Evolutionary conservation across 2,797 vertebrate species (phyloP), one percentile per base, ranked within the genome.

Genomic region (Natrix natrix): DNA sequence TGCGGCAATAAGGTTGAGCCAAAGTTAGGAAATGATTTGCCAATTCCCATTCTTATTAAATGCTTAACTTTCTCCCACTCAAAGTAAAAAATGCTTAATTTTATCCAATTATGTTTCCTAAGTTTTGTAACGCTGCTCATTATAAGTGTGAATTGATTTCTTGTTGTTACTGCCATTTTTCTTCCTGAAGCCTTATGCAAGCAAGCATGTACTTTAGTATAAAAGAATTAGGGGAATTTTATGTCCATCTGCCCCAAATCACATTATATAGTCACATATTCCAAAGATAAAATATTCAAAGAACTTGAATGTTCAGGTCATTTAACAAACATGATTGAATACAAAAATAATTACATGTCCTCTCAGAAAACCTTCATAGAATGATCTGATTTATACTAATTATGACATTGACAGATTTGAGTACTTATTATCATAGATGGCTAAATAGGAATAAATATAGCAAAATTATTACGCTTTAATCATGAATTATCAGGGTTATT

Each of bases 41-140:
- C 12, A 7, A 26, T 24, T 88, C n/a, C 59, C 11, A 12, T 52
- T 28, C 17, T 28, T 59, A 54, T 56, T 61, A 90, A 24, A 20
- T 22, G 26, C 24, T 92, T 56, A 87, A 87, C 13, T 17, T 14
- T 57, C 48, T 63, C 32, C 17, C 24, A 2, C 0, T 91, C 10
- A 54, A 74, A 90, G 78, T 86, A 86, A 63, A 89, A 48, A 48
- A 28, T 66, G 14, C 32, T 63, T 86, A 66, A 32, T 87, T 92
- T 90, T 43, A 16, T 7, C n/a, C 24, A 83, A 87, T n/a, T 37
- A 26, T 28, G 26, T 94, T 96, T 95, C 83, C 83, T 93, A 93
- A 57, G 60, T 56, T 22, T 88, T 90, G 2, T 86, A n/a, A 78
- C 1, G 4, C 56, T 66, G 37, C 32, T 63, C 52, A 48, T 90